phyloP scores from a whole-genome alignment of 2,113 vertebrate species.

The Picathartes gymnocephalus region DNA sequence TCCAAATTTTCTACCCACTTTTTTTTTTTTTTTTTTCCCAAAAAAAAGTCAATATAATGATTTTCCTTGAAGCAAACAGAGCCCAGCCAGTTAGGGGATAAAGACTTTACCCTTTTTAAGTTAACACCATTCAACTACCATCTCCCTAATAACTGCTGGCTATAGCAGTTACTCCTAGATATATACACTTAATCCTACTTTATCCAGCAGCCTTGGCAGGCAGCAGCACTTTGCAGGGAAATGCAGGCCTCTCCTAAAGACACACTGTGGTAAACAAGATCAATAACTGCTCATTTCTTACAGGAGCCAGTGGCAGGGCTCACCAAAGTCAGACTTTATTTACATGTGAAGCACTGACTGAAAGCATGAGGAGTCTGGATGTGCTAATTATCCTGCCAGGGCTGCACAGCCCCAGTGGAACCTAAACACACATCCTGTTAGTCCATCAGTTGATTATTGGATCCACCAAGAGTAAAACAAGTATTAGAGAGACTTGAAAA shows the following conservation, averaged over 20 bases:
- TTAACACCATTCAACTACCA: conserved; percentile 37
- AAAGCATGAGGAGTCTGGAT: background rate
- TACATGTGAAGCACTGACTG: background rate
- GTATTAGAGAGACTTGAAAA: background rate
- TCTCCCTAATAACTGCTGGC: conserved; percentile 44
- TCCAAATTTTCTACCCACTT: background rate
- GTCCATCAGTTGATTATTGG: background rate
- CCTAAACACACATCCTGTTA: background rate
- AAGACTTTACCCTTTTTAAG: conserved; percentile 38
- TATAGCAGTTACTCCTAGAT: background rate
- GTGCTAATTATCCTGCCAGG: background rate
- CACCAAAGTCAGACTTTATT: background rate
- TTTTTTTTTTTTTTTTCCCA: too few species aligned
- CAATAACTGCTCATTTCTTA: background rate
- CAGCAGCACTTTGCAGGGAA: conserved; percentile 1
- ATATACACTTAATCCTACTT: conserved; percentile 43
- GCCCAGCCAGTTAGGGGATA: conserved; percentile 16
- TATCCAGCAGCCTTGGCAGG: conserved; percentile 16
- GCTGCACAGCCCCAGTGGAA: background rate
- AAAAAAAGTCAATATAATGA: conserved; percentile 27
- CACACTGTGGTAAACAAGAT: background rate
- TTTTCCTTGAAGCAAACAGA: conserved; percentile 31
- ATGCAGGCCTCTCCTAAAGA: background rate
- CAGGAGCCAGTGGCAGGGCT: background rate
- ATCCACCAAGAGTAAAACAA: background rate